phyloP scores from a whole-genome alignment of 2,113 vertebrate genomes.

The Etia nguti region DNA sequence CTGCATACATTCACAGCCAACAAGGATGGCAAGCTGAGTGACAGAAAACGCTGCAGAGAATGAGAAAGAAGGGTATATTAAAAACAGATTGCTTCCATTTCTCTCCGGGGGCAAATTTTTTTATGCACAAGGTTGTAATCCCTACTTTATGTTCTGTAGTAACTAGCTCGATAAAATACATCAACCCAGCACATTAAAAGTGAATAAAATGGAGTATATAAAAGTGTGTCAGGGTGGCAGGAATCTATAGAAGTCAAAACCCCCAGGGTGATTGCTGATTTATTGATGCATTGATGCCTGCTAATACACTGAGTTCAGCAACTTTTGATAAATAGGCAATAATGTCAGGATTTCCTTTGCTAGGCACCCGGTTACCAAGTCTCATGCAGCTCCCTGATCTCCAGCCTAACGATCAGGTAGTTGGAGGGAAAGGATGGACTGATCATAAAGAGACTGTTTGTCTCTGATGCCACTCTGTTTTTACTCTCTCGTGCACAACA shows the following conservation, averaged over 20 bases:
- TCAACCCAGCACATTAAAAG: slow-evolving; percentile 61
- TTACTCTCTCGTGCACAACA: slow-evolving; percentile 1
- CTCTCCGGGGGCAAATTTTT: slow-evolving; percentile 56
- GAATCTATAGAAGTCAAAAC: slow-evolving; percentile 38
- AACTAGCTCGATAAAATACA: slow-evolving; percentile 68
- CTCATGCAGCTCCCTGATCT: not conserved
- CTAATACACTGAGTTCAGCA: slow-evolving; percentile 18
- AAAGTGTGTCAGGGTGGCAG: slow-evolving; percentile 50
- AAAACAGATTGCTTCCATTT: slow-evolving; percentile 63
- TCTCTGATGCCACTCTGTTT: slow-evolving; percentile 17
- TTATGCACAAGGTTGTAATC: slow-evolving; percentile 62
- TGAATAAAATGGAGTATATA: slow-evolving; percentile 62
- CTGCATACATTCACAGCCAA: slow-evolving; percentile 28
- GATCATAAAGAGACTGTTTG: not conserved
- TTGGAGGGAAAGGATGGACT: not conserved
- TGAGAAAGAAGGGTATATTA: slow-evolving; percentile 50
- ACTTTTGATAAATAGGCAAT: slow-evolving; percentile 48
- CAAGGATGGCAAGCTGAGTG: slow-evolving; percentile 21
- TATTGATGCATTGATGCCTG: slow-evolving; percentile 47
- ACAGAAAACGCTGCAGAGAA: slow-evolving; percentile 33
- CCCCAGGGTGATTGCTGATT: slow-evolving; percentile 51
- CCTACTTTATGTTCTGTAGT: slow-evolving; percentile 64
- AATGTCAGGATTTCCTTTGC: slow-evolving; percentile 15
- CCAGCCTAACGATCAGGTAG: slow-evolving; percentile 36
- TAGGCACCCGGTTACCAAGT: not conserved